phyloP scores from a whole-genome alignment of 1,140 invertebrate genomes.

The Saccostrea cuccullata region DNA sequence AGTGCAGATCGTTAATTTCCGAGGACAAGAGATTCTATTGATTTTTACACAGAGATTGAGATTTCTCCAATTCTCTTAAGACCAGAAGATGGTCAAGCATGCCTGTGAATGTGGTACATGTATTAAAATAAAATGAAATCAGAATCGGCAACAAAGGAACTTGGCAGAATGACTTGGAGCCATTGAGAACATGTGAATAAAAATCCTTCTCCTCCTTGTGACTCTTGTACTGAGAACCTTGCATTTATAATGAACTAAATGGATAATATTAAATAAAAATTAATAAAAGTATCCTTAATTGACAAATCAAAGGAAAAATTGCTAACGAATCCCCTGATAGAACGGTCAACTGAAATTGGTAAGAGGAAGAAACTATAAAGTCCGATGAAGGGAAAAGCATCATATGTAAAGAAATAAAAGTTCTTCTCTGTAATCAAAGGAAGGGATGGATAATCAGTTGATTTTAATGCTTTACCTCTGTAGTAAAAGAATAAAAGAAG shows the following conservation, averaged over 20 bases:
- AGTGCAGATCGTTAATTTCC: background rate
- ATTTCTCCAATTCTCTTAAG: background rate
- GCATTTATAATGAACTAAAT: background rate
- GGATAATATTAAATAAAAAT: background rate
- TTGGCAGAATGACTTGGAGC: background rate
- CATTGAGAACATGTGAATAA: background rate
- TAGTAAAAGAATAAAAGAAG: background rate
- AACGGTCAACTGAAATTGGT: background rate
- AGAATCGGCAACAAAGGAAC: background rate
- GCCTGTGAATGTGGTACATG: background rate
- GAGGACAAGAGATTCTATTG: background rate
- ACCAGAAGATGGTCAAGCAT: background rate
- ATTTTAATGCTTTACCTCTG: background rate
- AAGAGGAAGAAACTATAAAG: too few relatives aligned
- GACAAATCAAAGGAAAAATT: background rate
- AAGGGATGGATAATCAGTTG: background rate
- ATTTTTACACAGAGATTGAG: background rate
- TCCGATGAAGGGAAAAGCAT: too few relatives aligned
- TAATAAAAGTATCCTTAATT: background rate
- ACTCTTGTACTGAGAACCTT: background rate
- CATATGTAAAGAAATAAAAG: background rate
- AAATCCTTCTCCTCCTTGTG: background rate
- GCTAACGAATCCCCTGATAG: background rate
- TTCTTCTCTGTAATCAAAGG: background rate
- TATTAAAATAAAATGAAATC: background rate